phyloP scores from a whole-genome alignment of 2,888 invertebrate genomes.

The Gnatocerus cornutus region DNA sequence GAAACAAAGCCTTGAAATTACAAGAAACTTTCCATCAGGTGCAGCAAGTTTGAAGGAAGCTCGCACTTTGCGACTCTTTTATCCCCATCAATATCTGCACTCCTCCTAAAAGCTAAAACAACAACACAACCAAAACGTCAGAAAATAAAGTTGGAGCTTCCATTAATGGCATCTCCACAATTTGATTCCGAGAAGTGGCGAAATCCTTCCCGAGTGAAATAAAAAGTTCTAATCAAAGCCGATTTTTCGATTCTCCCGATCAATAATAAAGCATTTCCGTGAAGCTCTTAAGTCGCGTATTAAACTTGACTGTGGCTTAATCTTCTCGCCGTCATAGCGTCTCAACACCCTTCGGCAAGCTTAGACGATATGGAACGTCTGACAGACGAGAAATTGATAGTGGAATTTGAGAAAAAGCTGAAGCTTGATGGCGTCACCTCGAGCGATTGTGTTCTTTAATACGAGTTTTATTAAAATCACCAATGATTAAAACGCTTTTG shows the following conservation, averaged over 20 bases:
- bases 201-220: background rate
- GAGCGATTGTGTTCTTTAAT: slow-evolving; percentile 40
- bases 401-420: slow-evolving; percentile 39
- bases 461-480: slow-evolving; percentile 41
- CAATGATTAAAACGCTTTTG: slow-evolving; percentile 24
- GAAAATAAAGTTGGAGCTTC: slow-evolving; percentile 2
- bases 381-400: slow-evolving; percentile 48
- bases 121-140: background rate
- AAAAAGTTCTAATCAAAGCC: slow-evolving; percentile 35
- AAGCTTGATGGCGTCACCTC: slow-evolving; percentile 20
- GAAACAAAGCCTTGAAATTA: too few species aligned
- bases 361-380: slow-evolving; percentile 32
- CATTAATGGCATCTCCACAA: background rate
- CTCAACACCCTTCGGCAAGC: slow-evolving; percentile 40
- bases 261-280: slow-evolving; percentile 39
- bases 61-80: too few species aligned
- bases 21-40: too few species aligned
- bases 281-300: slow-evolving; percentile 53
- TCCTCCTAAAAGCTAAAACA: background rate
- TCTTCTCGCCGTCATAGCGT: slow-evolving; percentile 52
- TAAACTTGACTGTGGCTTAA: slow-evolving; percentile 53
- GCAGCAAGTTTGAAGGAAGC: too few species aligned
- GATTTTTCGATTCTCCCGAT: slow-evolving; percentile 21
- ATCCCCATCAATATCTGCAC: too few species aligned
- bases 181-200: background rate